phyloP scores from a whole-genome alignment of 2,113 vertebrate genomes.

The Podocnemis expansa region DNA sequence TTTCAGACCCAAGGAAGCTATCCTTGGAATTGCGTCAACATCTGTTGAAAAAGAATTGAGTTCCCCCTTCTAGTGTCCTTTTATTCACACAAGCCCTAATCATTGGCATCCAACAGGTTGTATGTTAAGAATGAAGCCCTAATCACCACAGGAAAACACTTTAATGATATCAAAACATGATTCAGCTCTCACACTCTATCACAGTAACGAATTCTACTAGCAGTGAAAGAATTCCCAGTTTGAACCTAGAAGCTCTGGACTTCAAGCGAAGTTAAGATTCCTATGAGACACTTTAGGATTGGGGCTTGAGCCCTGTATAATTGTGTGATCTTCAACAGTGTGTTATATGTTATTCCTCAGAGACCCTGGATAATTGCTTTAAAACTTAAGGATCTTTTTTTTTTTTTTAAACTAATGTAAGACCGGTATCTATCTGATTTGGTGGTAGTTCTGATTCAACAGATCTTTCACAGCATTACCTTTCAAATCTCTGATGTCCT shows the following conservation, averaged over 20 bases:
- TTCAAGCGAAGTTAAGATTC: background rate
- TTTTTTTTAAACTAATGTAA: background rate
- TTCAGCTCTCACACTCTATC: background rate
- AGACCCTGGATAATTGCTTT: background rate
- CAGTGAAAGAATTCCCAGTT: background rate
- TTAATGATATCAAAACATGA: background rate
- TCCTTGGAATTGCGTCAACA: background rate
- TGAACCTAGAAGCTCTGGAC: background rate
- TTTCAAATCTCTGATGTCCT: slow-evolving; percentile 19
- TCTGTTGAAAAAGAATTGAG: background rate
- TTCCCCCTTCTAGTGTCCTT: background rate
- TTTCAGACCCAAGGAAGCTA: background rate
- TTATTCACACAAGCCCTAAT: background rate
- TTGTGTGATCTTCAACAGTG: background rate
- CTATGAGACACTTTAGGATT: background rate
- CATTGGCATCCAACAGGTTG: background rate
- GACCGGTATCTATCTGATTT: background rate
- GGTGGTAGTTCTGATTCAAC: slow-evolving; percentile 35
- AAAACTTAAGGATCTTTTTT: slow-evolving; percentile 2
- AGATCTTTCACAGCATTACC: slow-evolving; percentile 25
- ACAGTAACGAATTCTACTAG: background rate
- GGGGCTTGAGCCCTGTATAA: background rate
- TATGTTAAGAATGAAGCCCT: background rate
- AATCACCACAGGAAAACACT: background rate
- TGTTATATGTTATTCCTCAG: background rate